phyloP scores from a whole-genome alignment of 1,140 invertebrate genomes.

The Trinorchestia longiramus region DNA sequence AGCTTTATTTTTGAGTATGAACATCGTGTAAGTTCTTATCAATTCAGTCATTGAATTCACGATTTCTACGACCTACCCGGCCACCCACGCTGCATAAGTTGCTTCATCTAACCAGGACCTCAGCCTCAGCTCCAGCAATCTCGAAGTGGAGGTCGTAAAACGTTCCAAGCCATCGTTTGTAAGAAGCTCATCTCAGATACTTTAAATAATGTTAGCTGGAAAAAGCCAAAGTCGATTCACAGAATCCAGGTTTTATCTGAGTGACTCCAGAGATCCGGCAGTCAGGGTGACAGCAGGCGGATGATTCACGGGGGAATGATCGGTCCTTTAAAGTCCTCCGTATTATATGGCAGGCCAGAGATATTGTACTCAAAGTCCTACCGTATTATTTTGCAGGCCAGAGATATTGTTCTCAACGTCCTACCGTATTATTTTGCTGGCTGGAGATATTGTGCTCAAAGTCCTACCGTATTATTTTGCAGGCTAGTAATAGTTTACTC shows the following conservation, averaged over 20 bases:
- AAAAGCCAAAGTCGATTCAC: not conserved
- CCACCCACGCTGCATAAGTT: not conserved
- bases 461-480: too few relatives aligned
- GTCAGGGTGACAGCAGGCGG: not conserved
- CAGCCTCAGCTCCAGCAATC: not conserved
- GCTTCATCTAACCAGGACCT: not conserved
- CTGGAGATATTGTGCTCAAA: too few relatives aligned
- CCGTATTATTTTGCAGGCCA: too few relatives aligned
- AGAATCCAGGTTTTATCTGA: not conserved
- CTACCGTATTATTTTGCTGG: too few relatives aligned
- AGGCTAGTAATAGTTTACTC: too few relatives aligned
- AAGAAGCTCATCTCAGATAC: not conserved
- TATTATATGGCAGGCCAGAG: too few relatives aligned
- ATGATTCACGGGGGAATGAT: not conserved
- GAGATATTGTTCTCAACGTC: too few relatives aligned
- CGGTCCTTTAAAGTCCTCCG: not conserved
- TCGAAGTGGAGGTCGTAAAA: not conserved
- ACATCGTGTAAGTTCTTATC: not conserved
- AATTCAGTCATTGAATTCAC: not conserved
- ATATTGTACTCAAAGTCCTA: too few relatives aligned
- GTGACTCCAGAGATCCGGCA: not conserved
- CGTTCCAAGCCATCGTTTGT: not conserved
- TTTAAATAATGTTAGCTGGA: conserved; percentile 3
- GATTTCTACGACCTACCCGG: not conserved
- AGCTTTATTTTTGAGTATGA: not conserved